Percentiles rank a stretch among this genome's conserved stretches.
phyloP scores from a whole-genome alignment of 2,797 vertebrate species.

The Sebastes kiyomatsui region DNA sequence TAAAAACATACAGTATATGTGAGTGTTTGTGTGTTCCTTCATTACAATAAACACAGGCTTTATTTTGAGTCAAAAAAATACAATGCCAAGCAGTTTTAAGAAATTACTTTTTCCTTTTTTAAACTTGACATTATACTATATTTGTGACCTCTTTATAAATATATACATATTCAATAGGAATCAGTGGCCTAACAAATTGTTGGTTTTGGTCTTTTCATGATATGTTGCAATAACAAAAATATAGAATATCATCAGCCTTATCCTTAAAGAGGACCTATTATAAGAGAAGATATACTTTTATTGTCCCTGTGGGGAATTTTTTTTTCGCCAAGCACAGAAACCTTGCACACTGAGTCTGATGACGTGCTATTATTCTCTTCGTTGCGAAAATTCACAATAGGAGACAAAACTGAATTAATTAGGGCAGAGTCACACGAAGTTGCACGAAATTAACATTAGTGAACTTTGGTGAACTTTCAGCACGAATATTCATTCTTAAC shows the following conservation, averaged over 20 bases:
- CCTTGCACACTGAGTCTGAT: too few species aligned
- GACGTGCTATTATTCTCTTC: too few species aligned
- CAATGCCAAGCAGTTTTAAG: background rate
- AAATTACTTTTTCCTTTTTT: background rate
- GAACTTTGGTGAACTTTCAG: too few species aligned
- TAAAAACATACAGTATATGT: background rate
- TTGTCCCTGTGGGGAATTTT: too few species aligned
- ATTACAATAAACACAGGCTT: background rate
- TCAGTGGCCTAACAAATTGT: background rate
- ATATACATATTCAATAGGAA: too few species aligned
- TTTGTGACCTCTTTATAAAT: background rate
- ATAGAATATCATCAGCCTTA: background rate
- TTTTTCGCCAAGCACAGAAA: too few species aligned
- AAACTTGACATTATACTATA: background rate
- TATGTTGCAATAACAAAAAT: background rate
- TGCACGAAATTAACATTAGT: too few species aligned
- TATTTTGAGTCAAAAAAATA: too few species aligned
- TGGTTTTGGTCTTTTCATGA: background rate
- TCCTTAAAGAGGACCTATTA: background rate
- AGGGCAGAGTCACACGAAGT: too few species aligned
- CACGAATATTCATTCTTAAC: rapidly evolving
- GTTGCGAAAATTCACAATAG: too few species aligned
- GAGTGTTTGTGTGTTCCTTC: background rate
- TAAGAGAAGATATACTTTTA: too few species aligned
- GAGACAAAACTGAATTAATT: too few species aligned